Conservation (phyloP, 2,113 vertebrate genomes). For the Paedocypris sp. region DNA sequence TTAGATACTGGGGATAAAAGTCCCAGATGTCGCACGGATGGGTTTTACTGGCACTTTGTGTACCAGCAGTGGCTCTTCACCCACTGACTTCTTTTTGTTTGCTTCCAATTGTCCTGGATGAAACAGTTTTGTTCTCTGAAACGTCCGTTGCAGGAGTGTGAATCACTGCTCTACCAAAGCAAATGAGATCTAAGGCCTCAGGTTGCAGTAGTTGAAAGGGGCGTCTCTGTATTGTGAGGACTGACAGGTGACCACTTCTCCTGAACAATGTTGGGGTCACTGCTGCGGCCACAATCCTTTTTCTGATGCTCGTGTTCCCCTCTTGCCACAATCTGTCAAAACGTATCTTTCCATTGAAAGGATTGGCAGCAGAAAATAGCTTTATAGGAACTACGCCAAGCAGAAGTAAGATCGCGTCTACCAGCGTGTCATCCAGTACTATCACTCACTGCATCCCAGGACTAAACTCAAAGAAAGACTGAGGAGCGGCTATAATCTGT, state of each 20-base stretch:
- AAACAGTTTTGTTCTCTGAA: slow-evolving; percentile 38
- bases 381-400: slow-evolving; percentile 68
- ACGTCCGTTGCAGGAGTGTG: slow-evolving; percentile 50
- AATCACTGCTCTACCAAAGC: slow-evolving; percentile 45
- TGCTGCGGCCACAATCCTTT: slow-evolving; percentile 59
- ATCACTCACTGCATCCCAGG: background rate
- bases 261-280: slow-evolving; percentile 69
- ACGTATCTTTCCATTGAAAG: slow-evolving; percentile 63
- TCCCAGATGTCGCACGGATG: background rate
- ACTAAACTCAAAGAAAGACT: slow-evolving; percentile 33
- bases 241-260: slow-evolving; percentile 71
- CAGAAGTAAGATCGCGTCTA: slow-evolving; percentile 61
- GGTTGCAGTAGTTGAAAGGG: slow-evolving; percentile 43
- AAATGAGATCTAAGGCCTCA: slow-evolving; percentile 43
- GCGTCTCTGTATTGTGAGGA: slow-evolving; percentile 47
- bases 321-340: slow-evolving; percentile 71
- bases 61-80: slow-evolving; percentile 17
- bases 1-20: background rate
- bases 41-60: slow-evolving; percentile 1
- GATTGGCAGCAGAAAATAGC: slow-evolving; percentile 61
- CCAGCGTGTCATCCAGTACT: background rate
- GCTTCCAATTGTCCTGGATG: slow-evolving; percentile 30
- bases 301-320: slow-evolving; percentile 66
- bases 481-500: slow-evolving; percentile 31
- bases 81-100: slow-evolving; percentile 26